Percentiles rank a stretch among this genome's conserved stretches.
Conservation (phyloP, 2,888 invertebrate genomes). For the Lithosia quadra region DNA sequence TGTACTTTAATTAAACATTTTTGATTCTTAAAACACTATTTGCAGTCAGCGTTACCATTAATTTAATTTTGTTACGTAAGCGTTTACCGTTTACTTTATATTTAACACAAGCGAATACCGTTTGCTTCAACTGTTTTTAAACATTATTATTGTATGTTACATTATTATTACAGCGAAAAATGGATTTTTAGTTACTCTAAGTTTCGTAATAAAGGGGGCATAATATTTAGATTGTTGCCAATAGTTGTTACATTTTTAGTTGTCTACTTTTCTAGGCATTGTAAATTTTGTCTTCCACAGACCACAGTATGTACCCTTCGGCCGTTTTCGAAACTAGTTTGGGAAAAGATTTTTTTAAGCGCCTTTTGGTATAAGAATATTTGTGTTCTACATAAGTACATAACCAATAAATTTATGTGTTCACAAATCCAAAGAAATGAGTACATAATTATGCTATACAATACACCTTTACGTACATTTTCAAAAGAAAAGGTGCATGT, state of each 20-base stretch:
- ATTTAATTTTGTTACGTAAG: slow-evolving; percentile 9
- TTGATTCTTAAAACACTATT: background rate
- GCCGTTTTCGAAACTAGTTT: background rate
- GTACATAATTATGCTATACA: background rate
- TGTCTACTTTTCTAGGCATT: background rate
- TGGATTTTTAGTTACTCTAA: background rate
- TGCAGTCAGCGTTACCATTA: background rate
- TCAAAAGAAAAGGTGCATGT: background rate
- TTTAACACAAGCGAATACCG: slow-evolving; percentile 6
- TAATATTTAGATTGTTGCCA: background rate
- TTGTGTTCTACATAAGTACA: no score
- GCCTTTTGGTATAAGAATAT: no score
- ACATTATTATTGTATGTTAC: slow-evolving; percentile 20
- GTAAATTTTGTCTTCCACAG: background rate
- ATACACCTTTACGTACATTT: background rate
- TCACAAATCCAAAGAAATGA: no score
- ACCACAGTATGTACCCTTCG: background rate
- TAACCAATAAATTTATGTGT: no score
- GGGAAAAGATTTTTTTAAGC: no score
- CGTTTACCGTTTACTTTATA: slow-evolving; percentile 7
- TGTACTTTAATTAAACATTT: background rate
- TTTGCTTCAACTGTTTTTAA: slow-evolving; percentile 25
- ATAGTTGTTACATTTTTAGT: background rate
- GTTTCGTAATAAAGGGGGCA: background rate
- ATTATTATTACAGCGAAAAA: background rate